Base-by-base conservation (phyloP, 2,113 vertebrate species). In the Jaculus jaculus region DNA sequence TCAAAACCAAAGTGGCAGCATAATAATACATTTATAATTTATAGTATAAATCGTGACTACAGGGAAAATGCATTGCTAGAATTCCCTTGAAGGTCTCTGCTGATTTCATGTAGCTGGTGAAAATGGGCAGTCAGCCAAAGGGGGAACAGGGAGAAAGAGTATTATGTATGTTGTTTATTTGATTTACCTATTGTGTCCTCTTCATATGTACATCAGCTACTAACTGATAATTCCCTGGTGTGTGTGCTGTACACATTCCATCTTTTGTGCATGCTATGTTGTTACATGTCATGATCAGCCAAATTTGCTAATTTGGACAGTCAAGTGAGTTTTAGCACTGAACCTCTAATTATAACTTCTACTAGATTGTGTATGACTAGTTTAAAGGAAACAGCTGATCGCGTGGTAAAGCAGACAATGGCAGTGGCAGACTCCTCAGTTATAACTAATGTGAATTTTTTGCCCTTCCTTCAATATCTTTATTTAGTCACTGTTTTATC, bases 1-100 rank as follows among this genome's bases (percentile, higher is more conserved):
- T 97, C 95, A 95, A 83, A 96, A 96, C 87, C 34, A 87, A 97
- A 97, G 79, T 95, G 95, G 84, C 93, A 96, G 79, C 39, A 83
- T 96, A 94, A 96, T 97, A 96, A 93, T 65, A 39, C 20, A 34
- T 85, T 97, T 87, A 66, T 92, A 95, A 95, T 95, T 88, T 87
- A 82, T 73, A 77, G 54, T 71, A 34, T 92, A 96, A 95, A 93
- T 95, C 21, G 11, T 95, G 83, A 65, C 94, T 83, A 60, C 74
- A 74, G 92, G 96, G 94, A 94, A 97, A 97, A 92, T 84, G 13
- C 21, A 78, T 39, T 75, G 72, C 74, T 93, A 39, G 88, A 81
- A 96, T 97, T 95, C 87, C 54, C 78, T 91, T 87, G 79, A 94
- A 94, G 90, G 92, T 37, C 92, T 96, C 65, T 78, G 78, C 69